Evolutionary conservation across 2,113 vertebrate genomes (phyloP).

Genomic region (Plecotus auritus): DNA sequence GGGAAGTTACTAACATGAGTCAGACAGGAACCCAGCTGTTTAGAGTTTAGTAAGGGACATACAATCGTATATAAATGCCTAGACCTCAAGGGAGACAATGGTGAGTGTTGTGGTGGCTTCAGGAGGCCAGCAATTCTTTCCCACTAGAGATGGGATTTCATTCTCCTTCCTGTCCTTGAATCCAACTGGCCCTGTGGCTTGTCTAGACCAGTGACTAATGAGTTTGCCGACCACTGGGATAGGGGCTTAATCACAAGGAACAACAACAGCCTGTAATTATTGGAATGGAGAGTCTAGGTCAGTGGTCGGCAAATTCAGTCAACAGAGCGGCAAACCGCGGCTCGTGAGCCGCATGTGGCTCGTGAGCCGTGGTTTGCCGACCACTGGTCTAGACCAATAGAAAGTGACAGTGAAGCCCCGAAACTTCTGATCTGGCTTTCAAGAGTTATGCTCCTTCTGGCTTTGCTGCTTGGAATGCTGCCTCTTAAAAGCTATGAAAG

Average conservation of each 20-base stretch:
- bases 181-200: background rate
- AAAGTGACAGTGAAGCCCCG: background rate
- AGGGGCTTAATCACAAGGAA: too few relatives aligned
- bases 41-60: too few relatives aligned
- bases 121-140: background rate
- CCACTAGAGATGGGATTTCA: fast-evolving
- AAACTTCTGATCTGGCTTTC: background rate
- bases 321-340: too few relatives aligned
- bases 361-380: too few relatives aligned
- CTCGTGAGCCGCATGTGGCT: too few relatives aligned
- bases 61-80: background rate
- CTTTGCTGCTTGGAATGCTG: background rate
- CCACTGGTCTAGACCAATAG: background rate
- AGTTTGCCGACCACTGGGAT: too few relatives aligned
- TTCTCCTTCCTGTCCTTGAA: background rate
- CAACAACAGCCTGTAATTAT: too few relatives aligned
- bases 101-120: background rate
- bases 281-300: too few relatives aligned
- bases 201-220: background rate
- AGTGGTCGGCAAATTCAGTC: too few relatives aligned
- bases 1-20: background rate
- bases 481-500: background rate
- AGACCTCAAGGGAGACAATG: background rate
- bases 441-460: background rate
- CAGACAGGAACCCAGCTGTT: background rate